Percentiles rank a stretch among this genome's conserved stretches.
These are phyloP conservation scores for Amblyraja radiata DNA, from an alignment of 2,797 vertebrate genomes.

Conservation along the genomic window DNA sequence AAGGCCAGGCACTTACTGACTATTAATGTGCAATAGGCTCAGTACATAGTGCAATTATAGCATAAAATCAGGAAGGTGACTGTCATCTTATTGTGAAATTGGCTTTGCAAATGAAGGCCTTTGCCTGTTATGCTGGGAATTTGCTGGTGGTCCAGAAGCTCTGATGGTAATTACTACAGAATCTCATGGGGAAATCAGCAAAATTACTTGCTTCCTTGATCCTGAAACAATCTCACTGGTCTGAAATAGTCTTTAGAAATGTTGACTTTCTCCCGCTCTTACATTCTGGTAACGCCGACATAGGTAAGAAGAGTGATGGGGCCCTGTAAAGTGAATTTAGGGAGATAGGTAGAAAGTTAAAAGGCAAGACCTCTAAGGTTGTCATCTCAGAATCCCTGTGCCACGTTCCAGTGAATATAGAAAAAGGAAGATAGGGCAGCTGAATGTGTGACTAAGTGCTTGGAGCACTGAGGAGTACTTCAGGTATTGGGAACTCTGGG, in stretches of 20 bases:
- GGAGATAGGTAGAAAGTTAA: no score
- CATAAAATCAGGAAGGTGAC: not conserved
- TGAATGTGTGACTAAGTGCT: no score
- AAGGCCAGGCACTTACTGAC: no score
- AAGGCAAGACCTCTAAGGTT: no score
- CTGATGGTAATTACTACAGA: not conserved
- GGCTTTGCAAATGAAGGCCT: not conserved
- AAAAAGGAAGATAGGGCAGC: no score
- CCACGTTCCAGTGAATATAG: no score
- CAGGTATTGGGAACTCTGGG: no score
- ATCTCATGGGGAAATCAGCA: not conserved
- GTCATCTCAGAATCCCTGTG: no score
- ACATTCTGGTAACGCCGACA: no score
- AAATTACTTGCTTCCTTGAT: not conserved
- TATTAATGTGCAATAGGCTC: not conserved
- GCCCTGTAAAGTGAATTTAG: no score
- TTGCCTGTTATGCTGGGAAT: not conserved
- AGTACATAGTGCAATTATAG: not conserved
- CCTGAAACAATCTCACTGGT: not conserved
- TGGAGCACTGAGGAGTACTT: no score
- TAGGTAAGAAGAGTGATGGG: no score
- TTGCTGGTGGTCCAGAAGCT: not conserved
- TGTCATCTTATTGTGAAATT: not conserved
- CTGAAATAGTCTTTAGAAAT: not conserved
- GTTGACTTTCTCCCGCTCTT: not conserved